Evolutionary conservation across 1,140 invertebrate species (phyloP).

Genomic region (Neelides sp.): DNA sequence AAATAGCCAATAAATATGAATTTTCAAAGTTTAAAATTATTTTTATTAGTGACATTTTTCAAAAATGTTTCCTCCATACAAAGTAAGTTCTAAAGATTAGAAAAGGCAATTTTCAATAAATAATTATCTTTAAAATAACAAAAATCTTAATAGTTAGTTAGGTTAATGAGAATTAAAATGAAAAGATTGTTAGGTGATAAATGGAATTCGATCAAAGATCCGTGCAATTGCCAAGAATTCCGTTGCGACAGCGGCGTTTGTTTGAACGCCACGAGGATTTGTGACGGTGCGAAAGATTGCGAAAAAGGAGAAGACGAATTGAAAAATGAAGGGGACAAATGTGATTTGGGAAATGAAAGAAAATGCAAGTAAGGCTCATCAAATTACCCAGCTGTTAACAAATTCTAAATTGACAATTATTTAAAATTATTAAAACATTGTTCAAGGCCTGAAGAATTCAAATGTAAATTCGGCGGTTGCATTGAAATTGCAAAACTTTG

Average conservation of each 20-base stretch:
- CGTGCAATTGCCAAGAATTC: constrained; percentile 23
- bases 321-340: neutral
- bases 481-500: constrained; percentile 9
- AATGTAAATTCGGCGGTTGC: constrained; percentile 19
- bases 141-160: no score
- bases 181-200: constrained; percentile 11
- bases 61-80: no score
- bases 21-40: no score
- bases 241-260: constrained; percentile 14
- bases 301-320: constrained; percentile 18
- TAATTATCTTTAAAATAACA: no score
- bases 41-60: no score
- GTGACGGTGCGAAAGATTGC: constrained; percentile 18
- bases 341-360: neutral
- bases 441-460: constrained; percentile 7
- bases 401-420: no score
- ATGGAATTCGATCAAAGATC: constrained; percentile 16
- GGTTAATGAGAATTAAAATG: no score
- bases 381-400: no score
- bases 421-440: no score
- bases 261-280: constrained; percentile 13
- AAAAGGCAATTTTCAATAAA: no score
- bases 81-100: no score
- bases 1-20: no score
- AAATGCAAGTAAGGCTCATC: neutral